Conservation (phyloP, 1,140 invertebrate species). For the Fopius arisanus region DNA sequence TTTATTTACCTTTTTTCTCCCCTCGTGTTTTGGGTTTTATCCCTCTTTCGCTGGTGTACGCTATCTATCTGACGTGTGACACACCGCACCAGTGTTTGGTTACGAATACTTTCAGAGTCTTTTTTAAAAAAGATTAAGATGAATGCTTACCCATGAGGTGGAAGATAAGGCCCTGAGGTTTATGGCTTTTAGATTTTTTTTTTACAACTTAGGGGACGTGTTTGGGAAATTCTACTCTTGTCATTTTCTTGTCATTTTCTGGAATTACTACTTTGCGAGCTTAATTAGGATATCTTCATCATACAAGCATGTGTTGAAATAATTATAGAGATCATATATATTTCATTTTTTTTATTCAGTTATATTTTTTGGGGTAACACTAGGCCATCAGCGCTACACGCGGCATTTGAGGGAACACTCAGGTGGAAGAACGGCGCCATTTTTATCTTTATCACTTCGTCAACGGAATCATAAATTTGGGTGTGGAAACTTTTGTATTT, state of each 20-base stretch:
- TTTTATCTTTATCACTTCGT: no score
- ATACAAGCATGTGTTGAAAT: no score
- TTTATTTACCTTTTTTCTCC: not conserved
- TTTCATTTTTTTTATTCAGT: not conserved
- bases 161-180: conserved; percentile 44
- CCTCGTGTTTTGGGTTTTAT: not conserved
- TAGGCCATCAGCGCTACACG: no score
- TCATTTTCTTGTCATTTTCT: no score
- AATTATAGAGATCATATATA: no score
- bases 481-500: not conserved
- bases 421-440: no score
- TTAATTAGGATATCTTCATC: no score
- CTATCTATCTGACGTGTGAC: conserved; percentile 44
- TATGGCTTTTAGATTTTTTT: conserved; percentile 31
- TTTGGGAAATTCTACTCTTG: not conserved
- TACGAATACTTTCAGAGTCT: conserved; percentile 45
- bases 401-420: no score
- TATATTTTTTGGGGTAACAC: no score
- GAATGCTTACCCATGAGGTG: conserved; percentile 45
- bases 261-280: no score
- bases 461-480: no score
- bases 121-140: conserved; percentile 44
- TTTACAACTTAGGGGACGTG: not conserved
- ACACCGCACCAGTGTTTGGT: conserved; percentile 45
- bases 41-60: not conserved